Base-by-base conservation (phyloP, 2,888 invertebrate species). In the Hydrotaea cyrtoneurina region DNA sequence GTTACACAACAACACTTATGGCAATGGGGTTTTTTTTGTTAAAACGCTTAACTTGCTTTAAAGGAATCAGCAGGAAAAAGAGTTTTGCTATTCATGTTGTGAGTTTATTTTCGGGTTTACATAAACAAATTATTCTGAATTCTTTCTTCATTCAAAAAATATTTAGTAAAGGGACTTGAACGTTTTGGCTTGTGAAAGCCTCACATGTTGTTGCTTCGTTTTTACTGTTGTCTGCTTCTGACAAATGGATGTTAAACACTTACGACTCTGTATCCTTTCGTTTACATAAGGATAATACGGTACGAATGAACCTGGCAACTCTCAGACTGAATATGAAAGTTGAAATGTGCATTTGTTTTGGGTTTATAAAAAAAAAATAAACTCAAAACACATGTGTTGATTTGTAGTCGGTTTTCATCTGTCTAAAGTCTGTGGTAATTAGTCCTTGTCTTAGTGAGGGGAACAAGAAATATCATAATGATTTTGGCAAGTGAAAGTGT, bases 231-330 rank as follows among this genome's bases (percentile, higher is more conserved):
- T 79, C 78, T 85, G 81, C 72, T 76, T 78, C 81, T 81, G 84
- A 84, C 84, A 84, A 84, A 84, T 81, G 78, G 76, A 85, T 73
- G 84, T 85, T 85, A 85, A 84, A 81, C 78, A 79, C 59, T 46
- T 23, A 59, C 78, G 57, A 15, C 31, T 23, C 21, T 55, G 21
- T 69, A 71, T 59, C 59, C 59, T 59, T 59, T 55, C 4, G 26
- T 1, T 59, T 59, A 59, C 59, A 59, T 59, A 59, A 59, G 59
- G 59, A 59, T 26, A 23, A 23, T 23, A 26, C 26, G 26, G 26
- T 15, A 15, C 1, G 59, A 13, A 19, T 4, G 21, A 55, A 55
- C 11, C 2, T n/a, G 55, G 10, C n/a, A 10, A 53, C 53, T 31
- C 31, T 31, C 31, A 17, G 17, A 17, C 5, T 55, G 26, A 26